Conservation (phyloP, 2,888 invertebrate species). For the Drosophila mercatorum region DNA sequence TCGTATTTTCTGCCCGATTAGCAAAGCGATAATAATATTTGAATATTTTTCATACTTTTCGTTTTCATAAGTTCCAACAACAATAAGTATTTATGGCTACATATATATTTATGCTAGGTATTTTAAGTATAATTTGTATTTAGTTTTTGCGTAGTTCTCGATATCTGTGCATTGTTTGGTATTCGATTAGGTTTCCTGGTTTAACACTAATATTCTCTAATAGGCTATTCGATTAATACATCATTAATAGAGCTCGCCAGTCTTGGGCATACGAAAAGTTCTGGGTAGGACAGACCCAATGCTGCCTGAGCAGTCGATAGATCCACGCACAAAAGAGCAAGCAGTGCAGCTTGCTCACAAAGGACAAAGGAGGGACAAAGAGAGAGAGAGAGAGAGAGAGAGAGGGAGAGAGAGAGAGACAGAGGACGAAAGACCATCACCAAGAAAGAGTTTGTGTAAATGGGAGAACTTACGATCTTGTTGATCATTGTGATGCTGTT, state of each 20-base stretch:
- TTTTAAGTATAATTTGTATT: conserved; percentile 29
- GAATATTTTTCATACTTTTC: conserved; percentile 16
- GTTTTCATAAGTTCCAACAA: conserved; percentile 44
- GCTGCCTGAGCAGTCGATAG: conserved; percentile 8
- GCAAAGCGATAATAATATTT: conserved; percentile 60
- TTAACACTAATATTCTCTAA: conserved; percentile 60
- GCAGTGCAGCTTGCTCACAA: neutral
- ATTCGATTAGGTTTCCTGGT: conserved; percentile 14
- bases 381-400: neutral
- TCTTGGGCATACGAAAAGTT: conserved; percentile 64
- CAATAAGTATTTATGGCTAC: conserved; percentile 46
- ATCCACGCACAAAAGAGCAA: conserved; percentile 34
- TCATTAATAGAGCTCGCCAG: conserved; percentile 57
- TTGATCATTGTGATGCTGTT: conserved; percentile 78
- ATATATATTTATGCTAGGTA: conserved; percentile 43
- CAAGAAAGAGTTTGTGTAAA: conserved; percentile 21
- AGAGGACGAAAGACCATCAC: conserved; percentile 9
- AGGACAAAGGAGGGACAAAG: conserved; percentile 18
- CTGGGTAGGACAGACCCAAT: conserved; percentile 60
- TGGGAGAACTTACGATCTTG: conserved; percentile 83
- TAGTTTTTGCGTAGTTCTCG: conserved; percentile 34
- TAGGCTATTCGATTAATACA: conserved; percentile 73
- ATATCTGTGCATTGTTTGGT: conserved; percentile 38
- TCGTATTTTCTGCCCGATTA: conserved; percentile 43
- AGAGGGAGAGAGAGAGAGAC: neutral